Evolutionary conservation across 53 echinoderm and acorn worm genomes (phyloP).

Genomic region (Crossaster papposus): DNA sequence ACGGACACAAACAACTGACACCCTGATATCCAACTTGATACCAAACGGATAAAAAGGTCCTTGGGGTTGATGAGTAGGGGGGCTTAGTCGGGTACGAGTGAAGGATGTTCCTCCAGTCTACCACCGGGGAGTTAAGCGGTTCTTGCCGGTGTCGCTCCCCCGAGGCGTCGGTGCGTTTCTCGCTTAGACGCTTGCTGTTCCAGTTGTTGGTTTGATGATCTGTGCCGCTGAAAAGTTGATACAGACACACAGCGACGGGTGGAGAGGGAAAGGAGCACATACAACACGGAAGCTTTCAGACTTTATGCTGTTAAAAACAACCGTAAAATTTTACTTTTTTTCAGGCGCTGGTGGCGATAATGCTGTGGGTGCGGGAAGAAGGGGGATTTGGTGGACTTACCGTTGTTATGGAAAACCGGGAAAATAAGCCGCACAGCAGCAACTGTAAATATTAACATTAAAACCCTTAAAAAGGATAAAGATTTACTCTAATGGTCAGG

Average conservation of each 20-base stretch:
- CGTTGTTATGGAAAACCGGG: background rate
- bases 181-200: conserved; percentile 15
- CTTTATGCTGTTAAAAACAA: conserved; percentile 53
- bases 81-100: conserved; percentile 24
- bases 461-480: background rate
- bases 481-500: background rate
- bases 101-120: conserved; percentile 4
- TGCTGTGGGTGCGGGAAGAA: background rate
- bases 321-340: conserved; percentile 53
- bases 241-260: background rate
- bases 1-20: background rate
- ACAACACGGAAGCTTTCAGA: conserved; percentile 32
- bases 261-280: background rate
- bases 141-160: conserved; percentile 16
- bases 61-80: conserved; percentile 34
- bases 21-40: conserved; percentile 48
- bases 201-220: conserved; percentile 30
- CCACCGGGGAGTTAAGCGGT: conserved; percentile 15
- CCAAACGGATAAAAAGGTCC: conserved; percentile 30
- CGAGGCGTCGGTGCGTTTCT: conserved; percentile 12
- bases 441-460: conserved; percentile 5
- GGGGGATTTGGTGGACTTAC: background rate
- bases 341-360: background rate
- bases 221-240: conserved; percentile 17
- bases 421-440: background rate